Evolutionary conservation across 2,797 vertebrate genomes (phyloP).

Genomic region (Poecilia velifera): DNA sequence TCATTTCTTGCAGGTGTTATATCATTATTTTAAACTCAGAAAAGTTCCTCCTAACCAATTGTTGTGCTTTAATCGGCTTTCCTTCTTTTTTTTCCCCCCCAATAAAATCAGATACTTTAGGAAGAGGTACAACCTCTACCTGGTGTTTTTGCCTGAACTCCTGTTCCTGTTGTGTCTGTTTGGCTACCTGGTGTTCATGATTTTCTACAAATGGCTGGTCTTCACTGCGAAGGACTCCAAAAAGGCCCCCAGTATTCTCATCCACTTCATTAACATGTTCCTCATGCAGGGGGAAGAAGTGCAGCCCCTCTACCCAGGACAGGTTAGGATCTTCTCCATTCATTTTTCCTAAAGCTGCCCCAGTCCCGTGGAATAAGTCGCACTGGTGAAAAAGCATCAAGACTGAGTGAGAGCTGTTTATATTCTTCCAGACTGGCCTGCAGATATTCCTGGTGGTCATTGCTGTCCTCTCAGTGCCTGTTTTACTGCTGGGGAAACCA

Average conservation of each 20-base stretch:
- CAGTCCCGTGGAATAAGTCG: not conserved
- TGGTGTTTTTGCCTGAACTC: constrained; percentile 93
- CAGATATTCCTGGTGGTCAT: constrained; percentile 87
- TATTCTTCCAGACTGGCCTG: constrained; percentile 79
- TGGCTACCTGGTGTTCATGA: constrained; percentile 96
- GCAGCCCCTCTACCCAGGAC: constrained; percentile 84
- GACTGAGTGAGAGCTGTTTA: not conserved
- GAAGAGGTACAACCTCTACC: constrained; percentile 88
- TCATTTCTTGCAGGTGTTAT: constrained; percentile 31
- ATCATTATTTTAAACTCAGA: not conserved
- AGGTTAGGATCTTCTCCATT: constrained; percentile 78
- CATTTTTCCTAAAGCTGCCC: constrained; percentile 3
- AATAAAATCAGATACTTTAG: constrained; percentile 86
- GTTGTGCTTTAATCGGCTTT: constrained; percentile 2
- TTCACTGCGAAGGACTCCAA: constrained; percentile 82
- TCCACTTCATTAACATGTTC: constrained; percentile 98
- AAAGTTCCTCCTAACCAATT: not conserved
- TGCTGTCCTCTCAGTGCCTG: constrained; percentile 88
- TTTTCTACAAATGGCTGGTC: constrained; percentile 92
- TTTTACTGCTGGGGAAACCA: constrained; percentile 93
- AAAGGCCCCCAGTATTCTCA: constrained; percentile 92
- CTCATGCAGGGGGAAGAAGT: constrained; percentile 81
- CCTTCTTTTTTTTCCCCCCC: constrained; percentile 14
- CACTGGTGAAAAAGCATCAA: not conserved
- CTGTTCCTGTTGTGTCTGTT: constrained; percentile 94